Evolutionary conservation across 2,113 vertebrate genomes (phyloP), one percentile per base, ranked within the genome.

Genomic region (Neodontobutis hainanensis): DNA sequence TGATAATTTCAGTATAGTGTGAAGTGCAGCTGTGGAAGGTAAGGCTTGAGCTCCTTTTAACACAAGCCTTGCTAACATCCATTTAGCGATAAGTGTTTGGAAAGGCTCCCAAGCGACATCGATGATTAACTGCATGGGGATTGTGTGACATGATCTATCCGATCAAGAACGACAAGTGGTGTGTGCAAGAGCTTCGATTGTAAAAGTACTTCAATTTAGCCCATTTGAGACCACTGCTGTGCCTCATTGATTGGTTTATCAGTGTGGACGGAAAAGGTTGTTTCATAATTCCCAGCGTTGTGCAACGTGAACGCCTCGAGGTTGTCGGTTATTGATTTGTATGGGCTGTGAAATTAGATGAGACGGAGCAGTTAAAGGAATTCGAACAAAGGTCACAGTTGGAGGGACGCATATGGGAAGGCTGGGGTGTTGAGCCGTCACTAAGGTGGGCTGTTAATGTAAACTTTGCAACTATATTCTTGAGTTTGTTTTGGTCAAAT

Each of bases 71-170:
- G 12, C 3, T 4, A 64, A 55, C 5, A 56, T 51, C 60, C 38
- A 61, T 45, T 64, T 81, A 68, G 60, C 65, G 61, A 68, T 73
- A 4, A 43, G 48, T 14, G 19, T 61, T 52, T 60, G 65, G 2
- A 72, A 75, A 72, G 59, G 49, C 40, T 46, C 34, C 34, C 35
- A 49, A 16, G 32, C 42, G 4, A 44, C 48, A 50, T 60, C 34
- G 68, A 60, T 49, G 52, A 68, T 60, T 58, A 53, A 59, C 16
- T 42, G 3, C 19, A 27, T 27, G 38, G 42, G 19, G 27, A 40
- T 19, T 36, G 3, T 42, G 16, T 53, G 42, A 35, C 15, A 16
- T n/a, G 14, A 8, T 27, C 19, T 43, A 36, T 67, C 42, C 32
- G 38, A 38, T 12, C 6, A 42, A 57, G 14, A 60, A 68, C 47